Conservation (phyloP, 2,888 invertebrate genomes). For the Mantis religiosa region DNA sequence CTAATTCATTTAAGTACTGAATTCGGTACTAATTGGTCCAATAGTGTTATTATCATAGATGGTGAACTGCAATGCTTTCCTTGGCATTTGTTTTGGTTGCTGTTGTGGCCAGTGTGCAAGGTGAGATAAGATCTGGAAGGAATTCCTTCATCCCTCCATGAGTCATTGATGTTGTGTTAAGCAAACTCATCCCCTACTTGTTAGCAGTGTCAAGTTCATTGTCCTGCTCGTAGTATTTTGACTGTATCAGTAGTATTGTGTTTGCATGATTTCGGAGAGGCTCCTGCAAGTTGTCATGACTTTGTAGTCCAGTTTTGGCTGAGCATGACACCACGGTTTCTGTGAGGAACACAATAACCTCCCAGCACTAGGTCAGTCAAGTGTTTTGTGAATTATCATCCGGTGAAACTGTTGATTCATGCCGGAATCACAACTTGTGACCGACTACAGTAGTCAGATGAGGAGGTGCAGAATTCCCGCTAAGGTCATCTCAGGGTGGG, state of each 20-base stretch:
- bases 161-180: background rate
- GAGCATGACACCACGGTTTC: constrained; percentile 33
- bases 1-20: too few relatives aligned
- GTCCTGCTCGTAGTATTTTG: background rate
- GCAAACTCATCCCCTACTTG: background rate
- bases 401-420: constrained; percentile 31
- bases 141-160: background rate
- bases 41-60: too few relatives aligned
- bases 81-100: background rate
- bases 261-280: constrained; percentile 12
- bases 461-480: constrained; percentile 8
- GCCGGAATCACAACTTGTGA: constrained; percentile 24
- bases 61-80: background rate
- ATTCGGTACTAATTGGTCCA: too few relatives aligned
- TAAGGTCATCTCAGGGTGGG: constrained; percentile 7
- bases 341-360: constrained; percentile 28
- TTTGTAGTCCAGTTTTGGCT: constrained; percentile 31
- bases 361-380: constrained; percentile 18
- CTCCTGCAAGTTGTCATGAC: constrained; percentile 34
- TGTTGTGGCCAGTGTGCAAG: background rate
- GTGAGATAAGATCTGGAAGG: background rate
- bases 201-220: background rate
- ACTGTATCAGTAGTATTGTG: constrained; percentile 9
- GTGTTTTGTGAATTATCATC: constrained; percentile 30
- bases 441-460: constrained; percentile 1